Percentiles rank a stretch among this genome's conserved stretches.
Conservation (phyloP, 2,888 invertebrate species). For the Brenthis ino region DNA sequence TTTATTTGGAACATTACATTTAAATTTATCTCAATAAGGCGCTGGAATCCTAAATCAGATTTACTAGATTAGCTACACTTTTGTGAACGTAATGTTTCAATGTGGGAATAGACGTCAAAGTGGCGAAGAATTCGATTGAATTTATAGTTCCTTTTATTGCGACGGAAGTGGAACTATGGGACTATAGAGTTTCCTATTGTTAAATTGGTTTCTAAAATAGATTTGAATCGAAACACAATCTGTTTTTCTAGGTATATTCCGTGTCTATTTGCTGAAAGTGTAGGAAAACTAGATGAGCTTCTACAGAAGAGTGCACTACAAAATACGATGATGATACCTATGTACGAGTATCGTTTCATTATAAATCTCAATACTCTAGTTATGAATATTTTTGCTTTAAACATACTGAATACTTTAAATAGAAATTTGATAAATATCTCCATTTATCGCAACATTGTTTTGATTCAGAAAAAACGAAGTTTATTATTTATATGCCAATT, state of each 20-base stretch:
- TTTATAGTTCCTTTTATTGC: constrained; percentile 61
- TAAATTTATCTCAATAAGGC: constrained; percentile 33
- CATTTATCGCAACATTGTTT: constrained; percentile 5
- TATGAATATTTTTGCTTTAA: background rate
- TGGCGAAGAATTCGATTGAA: constrained; percentile 66
- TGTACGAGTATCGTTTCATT: background rate
- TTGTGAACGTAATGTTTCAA: constrained; percentile 57
- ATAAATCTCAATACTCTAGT: background rate
- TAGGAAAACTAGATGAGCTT: constrained; percentile 17
- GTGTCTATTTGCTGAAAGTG: constrained; percentile 22
- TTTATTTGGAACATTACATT: constrained; percentile 30
- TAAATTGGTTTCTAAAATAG: constrained; percentile 39
- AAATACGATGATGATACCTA: constrained; percentile 2
- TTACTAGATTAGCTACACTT: constrained; percentile 63
- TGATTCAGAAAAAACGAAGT: background rate
- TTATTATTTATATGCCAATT: too few species aligned
- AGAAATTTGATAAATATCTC: background rate
- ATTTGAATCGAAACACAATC: constrained; percentile 38
- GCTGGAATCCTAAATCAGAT: constrained; percentile 60
- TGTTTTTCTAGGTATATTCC: constrained; percentile 29
- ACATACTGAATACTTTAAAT: constrained; percentile 1
- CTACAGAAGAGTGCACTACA: constrained; percentile 12
- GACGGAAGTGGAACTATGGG: constrained; percentile 43
- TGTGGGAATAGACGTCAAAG: constrained; percentile 58
- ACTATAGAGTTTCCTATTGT: constrained; percentile 40